These are phyloP conservation scores for Wiebesia pumilae DNA, from an alignment of 1,140 invertebrate species.

Conservation along the genomic window DNA sequence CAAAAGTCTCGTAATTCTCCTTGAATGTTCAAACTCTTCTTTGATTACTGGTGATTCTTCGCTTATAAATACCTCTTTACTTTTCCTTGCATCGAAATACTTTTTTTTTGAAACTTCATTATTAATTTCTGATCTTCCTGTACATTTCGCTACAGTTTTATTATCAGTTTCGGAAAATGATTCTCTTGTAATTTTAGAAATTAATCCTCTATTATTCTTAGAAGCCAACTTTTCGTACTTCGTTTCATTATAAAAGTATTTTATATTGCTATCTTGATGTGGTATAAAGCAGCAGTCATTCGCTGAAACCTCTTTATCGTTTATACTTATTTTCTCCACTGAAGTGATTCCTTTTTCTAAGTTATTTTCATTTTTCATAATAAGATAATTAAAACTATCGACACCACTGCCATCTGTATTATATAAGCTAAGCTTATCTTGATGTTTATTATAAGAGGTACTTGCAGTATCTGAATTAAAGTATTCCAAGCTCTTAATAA, in stretches of 20 bases:
- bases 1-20: constrained; percentile 42
- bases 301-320: neutral
- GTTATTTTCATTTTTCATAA: constrained; percentile 22
- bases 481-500: neutral
- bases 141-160: neutral
- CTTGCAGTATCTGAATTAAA: neutral
- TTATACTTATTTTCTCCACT: neutral
- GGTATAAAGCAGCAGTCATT: neutral
- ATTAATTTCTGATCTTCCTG: neutral
- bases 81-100: neutral
- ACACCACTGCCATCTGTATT: constrained; percentile 27
- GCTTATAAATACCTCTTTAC: constrained; percentile 13
- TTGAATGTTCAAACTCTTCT: constrained; percentile 28
- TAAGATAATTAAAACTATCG: constrained; percentile 23
- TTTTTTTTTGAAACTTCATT: constrained; percentile 10
- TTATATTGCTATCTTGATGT: neutral
- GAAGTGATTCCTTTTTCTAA: neutral
- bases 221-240: neutral
- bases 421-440: neutral
- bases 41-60: constrained; percentile 38
- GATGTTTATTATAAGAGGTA: neutral
- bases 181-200: neutral
- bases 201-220: neutral
- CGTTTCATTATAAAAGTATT: neutral
- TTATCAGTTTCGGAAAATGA: neutral